These are phyloP conservation scores for Elmis aenea DNA, from an alignment of 2,888 invertebrate species.

Conservation along the genomic window DNA sequence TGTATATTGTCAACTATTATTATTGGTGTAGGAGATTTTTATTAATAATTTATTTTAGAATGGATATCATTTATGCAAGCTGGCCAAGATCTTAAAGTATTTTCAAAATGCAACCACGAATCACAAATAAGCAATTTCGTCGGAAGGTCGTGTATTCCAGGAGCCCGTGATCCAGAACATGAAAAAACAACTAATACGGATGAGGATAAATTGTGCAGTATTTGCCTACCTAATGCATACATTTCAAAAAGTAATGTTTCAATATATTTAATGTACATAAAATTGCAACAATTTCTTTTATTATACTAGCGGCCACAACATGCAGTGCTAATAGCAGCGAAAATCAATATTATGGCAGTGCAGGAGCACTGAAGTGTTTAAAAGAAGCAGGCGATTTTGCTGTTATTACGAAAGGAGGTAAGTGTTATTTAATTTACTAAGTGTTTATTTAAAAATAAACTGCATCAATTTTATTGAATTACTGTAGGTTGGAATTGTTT, in stretches of 20 bases:
- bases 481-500: not conserved
- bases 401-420: constrained; percentile 45
- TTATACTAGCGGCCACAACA: constrained; percentile 15
- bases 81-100: constrained; percentile 48
- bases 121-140: constrained; percentile 54
- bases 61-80: constrained; percentile 59
- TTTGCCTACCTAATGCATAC: constrained; percentile 27
- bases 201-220: constrained; percentile 35
- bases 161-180: constrained; percentile 51
- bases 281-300: constrained; percentile 4
- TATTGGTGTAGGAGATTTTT: constrained; percentile 1
- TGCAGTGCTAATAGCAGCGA: constrained; percentile 51
- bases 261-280: constrained; percentile 3
- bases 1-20: not conserved
- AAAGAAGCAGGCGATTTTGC: constrained; percentile 55
- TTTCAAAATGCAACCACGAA: constrained; percentile 55
- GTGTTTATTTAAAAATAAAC: not conserved
- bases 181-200: constrained; percentile 36
- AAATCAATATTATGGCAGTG: constrained; percentile 56
- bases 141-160: constrained; percentile 57
- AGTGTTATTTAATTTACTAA: constrained; percentile 2
- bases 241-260: constrained; percentile 9
- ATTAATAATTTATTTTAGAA: constrained; percentile 41
- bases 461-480: not conserved
- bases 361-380: constrained; percentile 58